Evolutionary conservation across 2,888 invertebrate genomes (phyloP), one percentile per base, ranked within the genome.

Genomic region (Abrostola tripartita): DNA sequence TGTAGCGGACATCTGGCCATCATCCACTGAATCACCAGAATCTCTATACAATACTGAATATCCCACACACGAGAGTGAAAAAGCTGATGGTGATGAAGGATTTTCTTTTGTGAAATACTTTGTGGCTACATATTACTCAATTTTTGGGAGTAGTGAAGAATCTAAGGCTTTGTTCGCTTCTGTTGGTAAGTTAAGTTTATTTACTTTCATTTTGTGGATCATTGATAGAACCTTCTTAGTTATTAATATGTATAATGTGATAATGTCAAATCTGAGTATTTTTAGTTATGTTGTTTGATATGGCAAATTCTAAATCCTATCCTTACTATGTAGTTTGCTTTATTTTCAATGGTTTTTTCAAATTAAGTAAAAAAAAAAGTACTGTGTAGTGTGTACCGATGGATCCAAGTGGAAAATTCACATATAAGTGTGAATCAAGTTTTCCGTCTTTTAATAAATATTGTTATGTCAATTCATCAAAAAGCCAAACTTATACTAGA

Each of bases 61-160:
- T 62, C 65, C 84, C 11, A 76, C 77, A 49, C 75, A 84, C 66
- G 79, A 81, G 40, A 78, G 63, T 66, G 74, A 81, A 52, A 81
- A 82, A 49, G 72, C 68, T 44, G 81, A 86, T 60, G 74, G 79
- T 35, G 80, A 85, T 62, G 87, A 89, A 68, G 82, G 86, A 40
- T 93, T 92, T 80, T 93, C 93, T 51, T 86, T 93, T 71, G 56
- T 90, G 44, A 86, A 85, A 54, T 94, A 92, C 71, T 65, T 93
- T n/a, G 76, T 85, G 58, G 77, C 87, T 42, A 85, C 85, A 42
- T 92, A 90, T 73, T 85, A 87, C 68, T 86, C 88, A 40, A 80
- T 93, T 9, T 87, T 92, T 84, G 92, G 92, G n/a, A 81, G 81
- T 2, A 86, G 83, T 76, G 87, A 89, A 68, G 89, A 93, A 75